Conservation (phyloP, 2,888 invertebrate species). For the Dinocampus coccinellae region DNA sequence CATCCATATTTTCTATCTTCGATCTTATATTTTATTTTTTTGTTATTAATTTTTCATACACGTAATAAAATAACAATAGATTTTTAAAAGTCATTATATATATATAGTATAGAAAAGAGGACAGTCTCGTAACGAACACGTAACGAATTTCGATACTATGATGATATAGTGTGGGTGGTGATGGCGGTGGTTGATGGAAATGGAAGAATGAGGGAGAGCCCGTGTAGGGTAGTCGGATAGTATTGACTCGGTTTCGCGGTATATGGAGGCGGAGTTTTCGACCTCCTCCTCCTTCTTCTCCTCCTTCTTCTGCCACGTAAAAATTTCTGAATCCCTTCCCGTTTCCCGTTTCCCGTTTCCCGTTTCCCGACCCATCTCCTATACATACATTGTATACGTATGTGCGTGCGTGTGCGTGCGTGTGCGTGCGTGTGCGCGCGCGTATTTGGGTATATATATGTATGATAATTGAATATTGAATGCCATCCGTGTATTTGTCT, state of each 20-base stretch:
- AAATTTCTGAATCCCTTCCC: no score
- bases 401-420: neutral
- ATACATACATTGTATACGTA: conserved; percentile 4
- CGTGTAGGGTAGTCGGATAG: conserved; percentile 50
- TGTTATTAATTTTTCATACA: no score
- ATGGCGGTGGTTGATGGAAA: conserved; percentile 28
- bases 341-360: no score
- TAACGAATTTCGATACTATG: conserved; percentile 38
- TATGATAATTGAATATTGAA: conserved; percentile 7
- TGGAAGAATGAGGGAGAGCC: conserved; percentile 37
- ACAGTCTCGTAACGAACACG: conserved; percentile 19
- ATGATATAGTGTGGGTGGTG: conserved; percentile 33
- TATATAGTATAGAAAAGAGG: neutral
- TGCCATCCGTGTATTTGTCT: conserved; percentile 27
- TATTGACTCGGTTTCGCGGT: conserved; percentile 67
- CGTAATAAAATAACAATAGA: neutral
- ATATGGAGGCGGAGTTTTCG: conserved; percentile 67
- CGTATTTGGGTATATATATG: neutral
- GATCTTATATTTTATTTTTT: no score
- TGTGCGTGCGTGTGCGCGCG: neutral
- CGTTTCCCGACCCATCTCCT: conserved; percentile 16
- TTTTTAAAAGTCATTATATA: neutral
- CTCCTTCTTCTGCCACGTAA: no score
- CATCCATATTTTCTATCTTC: no score
- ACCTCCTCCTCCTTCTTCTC: no score